Conservation (phyloP, 2,113 vertebrate species). For the Ammodytes marinus region DNA sequence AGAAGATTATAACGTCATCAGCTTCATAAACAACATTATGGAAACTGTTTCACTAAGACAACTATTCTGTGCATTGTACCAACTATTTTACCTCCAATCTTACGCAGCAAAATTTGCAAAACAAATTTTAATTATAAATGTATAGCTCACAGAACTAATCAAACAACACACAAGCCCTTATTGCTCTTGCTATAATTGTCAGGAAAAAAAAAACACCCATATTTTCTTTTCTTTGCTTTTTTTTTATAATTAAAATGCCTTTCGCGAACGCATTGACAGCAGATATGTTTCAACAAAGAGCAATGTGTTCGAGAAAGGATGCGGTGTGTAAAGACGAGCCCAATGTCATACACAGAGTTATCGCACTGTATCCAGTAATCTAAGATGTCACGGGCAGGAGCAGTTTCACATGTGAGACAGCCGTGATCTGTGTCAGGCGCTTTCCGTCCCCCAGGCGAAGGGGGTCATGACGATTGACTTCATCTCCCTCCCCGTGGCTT, state of each 20-base stretch:
- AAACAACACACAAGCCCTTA: neutral
- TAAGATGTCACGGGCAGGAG: constrained; percentile 76
- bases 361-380: constrained; percentile 75
- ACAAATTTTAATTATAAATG: constrained; percentile 4
- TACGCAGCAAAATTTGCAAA: constrained; percentile 6
- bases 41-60: neutral
- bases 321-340: constrained; percentile 31
- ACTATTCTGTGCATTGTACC: neutral
- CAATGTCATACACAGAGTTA: constrained; percentile 63
- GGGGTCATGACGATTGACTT: constrained; percentile 83
- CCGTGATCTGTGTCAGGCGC: constrained; percentile 80
- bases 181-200: constrained; percentile 3
- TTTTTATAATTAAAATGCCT: neutral
- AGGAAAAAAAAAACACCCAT: constrained; percentile 2
- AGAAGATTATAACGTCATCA: constrained; percentile 13
- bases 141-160: neutral
- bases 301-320: constrained; percentile 40
- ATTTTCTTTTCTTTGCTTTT: constrained; percentile 6
- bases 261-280: constrained; percentile 1
- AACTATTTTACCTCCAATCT: constrained; percentile 10
- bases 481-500: constrained; percentile 80
- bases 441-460: constrained; percentile 81
- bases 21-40: neutral
- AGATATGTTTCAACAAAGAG: constrained; percentile 51
- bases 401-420: constrained; percentile 72